A percentile compares a stretch with the other conserved stretches of the same genome.
These are phyloP conservation scores for Chymomyza costata DNA, from an alignment of 1,140 invertebrate genomes.

Conservation along the genomic window DNA sequence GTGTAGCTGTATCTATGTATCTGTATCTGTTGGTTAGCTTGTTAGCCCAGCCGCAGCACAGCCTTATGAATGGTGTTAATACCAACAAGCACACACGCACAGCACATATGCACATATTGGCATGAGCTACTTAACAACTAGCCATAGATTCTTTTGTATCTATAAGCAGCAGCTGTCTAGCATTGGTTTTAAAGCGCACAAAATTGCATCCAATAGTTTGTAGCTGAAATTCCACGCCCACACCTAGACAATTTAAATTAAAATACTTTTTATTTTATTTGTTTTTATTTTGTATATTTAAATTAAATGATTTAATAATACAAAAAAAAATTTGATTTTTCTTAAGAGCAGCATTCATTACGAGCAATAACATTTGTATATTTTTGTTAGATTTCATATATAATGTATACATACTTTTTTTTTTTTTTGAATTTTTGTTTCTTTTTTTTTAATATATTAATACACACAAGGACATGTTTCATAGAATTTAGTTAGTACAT, in stretches of 20 bases:
- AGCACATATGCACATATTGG: conserved; percentile 1
- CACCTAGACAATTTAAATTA: conserved; percentile 43
- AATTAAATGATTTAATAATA: too few species aligned
- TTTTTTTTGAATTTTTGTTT: conserved; percentile 4
- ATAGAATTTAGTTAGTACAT: conserved; percentile 21
- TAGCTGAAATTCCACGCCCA: too few species aligned
- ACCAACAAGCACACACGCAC: not conserved
- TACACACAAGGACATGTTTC: conserved; percentile 21
- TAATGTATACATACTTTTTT: conserved; percentile 5
- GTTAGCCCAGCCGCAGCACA: too few species aligned
- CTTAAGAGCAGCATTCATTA: conserved; percentile 37
- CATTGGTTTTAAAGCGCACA: conserved; percentile 1
- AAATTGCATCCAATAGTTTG: conserved; percentile 8
- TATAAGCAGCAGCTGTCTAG: too few species aligned
- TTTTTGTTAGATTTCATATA: conserved; percentile 9
- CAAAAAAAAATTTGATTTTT: conserved; percentile 47
- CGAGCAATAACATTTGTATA: conserved; percentile 58
- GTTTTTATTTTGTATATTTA: too few species aligned
- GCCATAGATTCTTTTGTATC: too few species aligned
- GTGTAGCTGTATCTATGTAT: too few species aligned
- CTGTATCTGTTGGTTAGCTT: too few species aligned
- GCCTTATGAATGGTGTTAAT: not conserved
- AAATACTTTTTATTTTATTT: conserved; percentile 31
- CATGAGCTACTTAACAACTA: too few species aligned
- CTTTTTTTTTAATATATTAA: conserved; percentile 8